Evolutionary conservation across 2,113 vertebrate genomes (phyloP), one percentile per base, ranked within the genome.

Genomic region (Aepyceros melampus): DNA sequence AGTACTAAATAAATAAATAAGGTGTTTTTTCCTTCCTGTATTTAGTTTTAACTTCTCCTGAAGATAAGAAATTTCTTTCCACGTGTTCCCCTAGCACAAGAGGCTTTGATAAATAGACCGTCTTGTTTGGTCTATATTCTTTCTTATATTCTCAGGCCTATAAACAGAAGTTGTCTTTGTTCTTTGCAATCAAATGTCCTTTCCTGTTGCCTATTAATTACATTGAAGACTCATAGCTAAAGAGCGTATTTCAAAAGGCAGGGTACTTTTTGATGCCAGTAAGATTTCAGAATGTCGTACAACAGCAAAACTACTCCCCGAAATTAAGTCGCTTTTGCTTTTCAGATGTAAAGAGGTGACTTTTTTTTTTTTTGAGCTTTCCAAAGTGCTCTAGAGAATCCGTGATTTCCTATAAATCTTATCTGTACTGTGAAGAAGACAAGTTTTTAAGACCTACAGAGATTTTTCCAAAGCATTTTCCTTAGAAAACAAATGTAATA

Each of bases 281-380:
- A 67, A 79, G 49, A 60, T 84, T 92, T 93, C 94, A 91, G 83
- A 83, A 90, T 27, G 7, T 71, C 51, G 1, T 95, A n/a, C 16
- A 74, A 9, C 96, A 93, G 74, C 55, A 96, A 87, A 88, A 21
- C 88, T 91, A 93, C 47, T 92, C 95, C 62, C 53, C 6, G 19
- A 45, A 91, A 51, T 94, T 92, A 7, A 82, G 10, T 88, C 86
- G 45, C 60, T 88, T 83, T 19, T 97, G 47, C 58, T 95, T 86
- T 96, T 92, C 62, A 76, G 23, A 55, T 93, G 17, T 87, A n/a
- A 90, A 79, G 58, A 58, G 19, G 12, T 23, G 8, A 33, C 9
- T 51, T 31, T 47, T 40, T 74, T 67, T 29, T 60, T 62, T 76
- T 88, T 78, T 29, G 7, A 71, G 31, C 62, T 87, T 89, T 93